Evolutionary conservation across 2,888 invertebrate genomes (phyloP), one percentile per base, ranked within the genome.

Genomic region (Ophion costatus): DNA sequence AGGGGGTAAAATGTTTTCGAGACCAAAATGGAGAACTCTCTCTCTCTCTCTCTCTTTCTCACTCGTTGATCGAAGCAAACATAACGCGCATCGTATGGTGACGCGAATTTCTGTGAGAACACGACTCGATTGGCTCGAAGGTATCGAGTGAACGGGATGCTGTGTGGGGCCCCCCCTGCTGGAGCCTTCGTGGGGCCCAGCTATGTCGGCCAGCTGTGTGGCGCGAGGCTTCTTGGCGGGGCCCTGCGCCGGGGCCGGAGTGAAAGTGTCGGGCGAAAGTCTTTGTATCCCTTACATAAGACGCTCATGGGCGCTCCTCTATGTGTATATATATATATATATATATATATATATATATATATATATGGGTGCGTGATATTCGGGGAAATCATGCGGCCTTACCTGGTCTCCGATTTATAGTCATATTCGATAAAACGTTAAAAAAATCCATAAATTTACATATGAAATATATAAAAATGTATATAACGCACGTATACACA

Each of bases 261-360:
- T 93, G 93, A 93, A 93, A 93, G 93, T 92, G 91, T 87, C 89
- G 90, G 91, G 93, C 92, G 93, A 93, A 93, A 93, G 93, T 93
- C 92, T 92, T 90, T 90, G 90, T 91, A 88, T 73, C 88, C 89
- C 92, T 93, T 93, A 91, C 92, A 90, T 92, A 93, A 93, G 82
- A 90, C 51, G 88, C 87, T 91, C 93, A 91, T 66, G 79, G 56
- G 80, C 77, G 70, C 82, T 83, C 67, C 82, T 63, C 3, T 10
- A 84, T 91, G 89, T 87, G 56, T 71, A 45, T 22, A 63, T 71
- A 63, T 38, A 70, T 22, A 63, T 71, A 63, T 38, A 70, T 14
- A 84, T 91, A 89, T 87, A 64, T 66, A 45, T 22, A 63, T 71
- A 63, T 33, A 69, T 14, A 84, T 91, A 89, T 87, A 64, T 71